A percentile compares a stretch with the other conserved stretches of the same genome.
Conservation (phyloP, 2,113 vertebrate genomes). For the Athene noctua region DNA sequence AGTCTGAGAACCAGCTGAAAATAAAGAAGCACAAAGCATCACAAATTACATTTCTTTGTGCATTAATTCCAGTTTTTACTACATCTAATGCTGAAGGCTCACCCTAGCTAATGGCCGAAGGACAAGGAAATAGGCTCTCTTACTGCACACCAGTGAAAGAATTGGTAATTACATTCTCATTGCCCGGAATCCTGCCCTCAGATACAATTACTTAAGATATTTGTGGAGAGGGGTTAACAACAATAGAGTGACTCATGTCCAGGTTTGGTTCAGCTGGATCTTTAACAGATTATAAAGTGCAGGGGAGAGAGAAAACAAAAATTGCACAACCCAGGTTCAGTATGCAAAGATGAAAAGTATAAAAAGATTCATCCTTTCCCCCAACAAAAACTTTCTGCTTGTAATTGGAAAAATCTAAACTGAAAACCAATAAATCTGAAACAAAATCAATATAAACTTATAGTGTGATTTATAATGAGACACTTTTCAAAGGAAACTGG, state of each 20-base stretch:
- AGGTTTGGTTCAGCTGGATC: neutral
- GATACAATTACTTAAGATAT: neutral
- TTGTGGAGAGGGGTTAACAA: neutral
- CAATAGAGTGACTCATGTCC: fast-evolving
- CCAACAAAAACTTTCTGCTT: neutral
- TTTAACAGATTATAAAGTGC: neutral
- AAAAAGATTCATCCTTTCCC: neutral
- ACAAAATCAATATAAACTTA: neutral
- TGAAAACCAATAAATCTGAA: conserved; percentile 5
- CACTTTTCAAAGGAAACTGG: neutral
- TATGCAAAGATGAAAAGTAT: neutral
- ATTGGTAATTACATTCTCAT: neutral
- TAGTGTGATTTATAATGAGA: conserved; percentile 14
- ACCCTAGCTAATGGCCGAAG: neutral
- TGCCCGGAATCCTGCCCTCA: neutral
- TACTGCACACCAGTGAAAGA: neutral
- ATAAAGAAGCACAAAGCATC: neutral
- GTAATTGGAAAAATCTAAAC: conserved; percentile 3
- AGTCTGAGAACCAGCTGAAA: neutral
- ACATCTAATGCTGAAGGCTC: neutral
- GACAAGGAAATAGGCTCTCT: neutral
- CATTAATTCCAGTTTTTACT: neutral
- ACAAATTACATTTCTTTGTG: neutral
- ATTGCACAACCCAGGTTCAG: neutral
- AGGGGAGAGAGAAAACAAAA: neutral